phyloP scores from a whole-genome alignment of 1,140 invertebrate genomes.

The Zaprionus kolodkinae region DNA sequence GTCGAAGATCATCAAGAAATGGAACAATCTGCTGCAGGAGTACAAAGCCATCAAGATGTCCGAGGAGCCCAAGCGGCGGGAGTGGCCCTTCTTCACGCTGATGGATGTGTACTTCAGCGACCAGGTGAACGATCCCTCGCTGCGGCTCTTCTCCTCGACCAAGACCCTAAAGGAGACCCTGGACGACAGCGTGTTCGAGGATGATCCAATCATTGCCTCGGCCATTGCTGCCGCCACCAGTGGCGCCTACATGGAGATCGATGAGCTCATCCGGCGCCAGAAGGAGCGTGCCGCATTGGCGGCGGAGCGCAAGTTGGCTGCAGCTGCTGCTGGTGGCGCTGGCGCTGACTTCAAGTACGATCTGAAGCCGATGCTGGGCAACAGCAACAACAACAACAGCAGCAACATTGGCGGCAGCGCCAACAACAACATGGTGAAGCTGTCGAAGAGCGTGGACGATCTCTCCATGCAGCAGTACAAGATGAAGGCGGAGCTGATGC shows the following conservation, averaged over 20 bases:
- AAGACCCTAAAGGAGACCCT: slow-evolving; percentile 83
- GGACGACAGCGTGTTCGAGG: slow-evolving; percentile 83
- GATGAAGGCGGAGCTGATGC: slow-evolving; percentile 69
- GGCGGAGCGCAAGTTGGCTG: slow-evolving; percentile 70
- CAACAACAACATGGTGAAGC: slow-evolving; percentile 73
- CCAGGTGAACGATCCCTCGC: slow-evolving; percentile 83
- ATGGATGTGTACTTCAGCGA: slow-evolving; percentile 84
- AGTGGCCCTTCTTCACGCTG: slow-evolving; percentile 84
- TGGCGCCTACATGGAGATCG: slow-evolving; percentile 83
- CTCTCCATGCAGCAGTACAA: slow-evolving; percentile 78
- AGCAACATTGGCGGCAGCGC: slow-evolving; percentile 39
- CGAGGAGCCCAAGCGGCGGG: slow-evolving; percentile 84
- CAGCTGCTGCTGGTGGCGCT: slow-evolving; percentile 62
- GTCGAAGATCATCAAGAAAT: slow-evolving; percentile 84
- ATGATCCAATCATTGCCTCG: slow-evolving; percentile 83
- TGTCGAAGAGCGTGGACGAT: slow-evolving; percentile 81
- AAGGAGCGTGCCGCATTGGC: slow-evolving; percentile 75
- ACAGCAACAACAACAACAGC: slow-evolving; percentile 63
- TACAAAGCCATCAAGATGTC: slow-evolving; percentile 84
- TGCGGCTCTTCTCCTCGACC: slow-evolving; percentile 82
- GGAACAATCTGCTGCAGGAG: slow-evolving; percentile 84
- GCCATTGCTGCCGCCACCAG: slow-evolving; percentile 82
- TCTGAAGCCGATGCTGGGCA: slow-evolving; percentile 76
- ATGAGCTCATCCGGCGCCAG: slow-evolving; percentile 75
- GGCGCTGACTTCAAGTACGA: slow-evolving; percentile 73